Evolutionary conservation across 2,888 invertebrate genomes (phyloP).

Genomic region (Caenorhabditis uteleia): DNA sequence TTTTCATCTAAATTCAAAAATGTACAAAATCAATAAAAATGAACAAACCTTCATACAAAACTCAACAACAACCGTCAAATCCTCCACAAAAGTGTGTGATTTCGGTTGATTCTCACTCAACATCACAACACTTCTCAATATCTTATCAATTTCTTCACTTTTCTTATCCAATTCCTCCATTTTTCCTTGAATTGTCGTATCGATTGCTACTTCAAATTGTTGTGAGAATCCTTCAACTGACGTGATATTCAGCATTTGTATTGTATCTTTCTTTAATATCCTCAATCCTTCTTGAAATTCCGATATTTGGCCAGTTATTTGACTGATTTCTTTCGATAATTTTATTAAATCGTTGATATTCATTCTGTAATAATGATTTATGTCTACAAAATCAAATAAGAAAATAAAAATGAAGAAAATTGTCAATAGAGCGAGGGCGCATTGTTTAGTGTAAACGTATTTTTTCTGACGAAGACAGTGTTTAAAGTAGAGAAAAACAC

Average conservation of each 20-base stretch:
- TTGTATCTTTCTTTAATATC: constrained; percentile 1
- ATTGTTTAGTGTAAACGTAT: no score
- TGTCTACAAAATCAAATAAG: not conserved
- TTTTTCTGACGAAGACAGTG: no score
- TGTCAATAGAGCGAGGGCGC: no score
- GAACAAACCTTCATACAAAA: constrained; percentile 11
- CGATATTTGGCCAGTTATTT: constrained; percentile 10
- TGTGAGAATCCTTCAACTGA: constrained; percentile 4
- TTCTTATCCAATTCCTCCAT: constrained; percentile 21
- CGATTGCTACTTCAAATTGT: constrained; percentile 15
- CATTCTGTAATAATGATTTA: constrained; percentile 4
- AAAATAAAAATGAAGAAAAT: no score
- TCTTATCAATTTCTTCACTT: constrained; percentile 4
- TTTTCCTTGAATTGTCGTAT: constrained; percentile 11
- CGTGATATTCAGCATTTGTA: constrained; percentile 8
- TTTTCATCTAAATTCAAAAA: constrained; percentile 12
- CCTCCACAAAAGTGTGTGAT: constrained; percentile 15
- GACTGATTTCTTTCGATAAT: constrained; percentile 13
- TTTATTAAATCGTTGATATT: not conserved
- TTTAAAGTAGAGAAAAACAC: no score
- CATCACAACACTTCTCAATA: constrained; percentile 6
- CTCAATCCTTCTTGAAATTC: constrained; percentile 5
- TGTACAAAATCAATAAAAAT: constrained; percentile 10
- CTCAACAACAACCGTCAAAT: not conserved
- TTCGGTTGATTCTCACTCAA: constrained; percentile 9